Evolutionary conservation across 2,888 invertebrate species (phyloP), one percentile per base, ranked within the genome.

Genomic region (Volucella bombylans): DNA sequence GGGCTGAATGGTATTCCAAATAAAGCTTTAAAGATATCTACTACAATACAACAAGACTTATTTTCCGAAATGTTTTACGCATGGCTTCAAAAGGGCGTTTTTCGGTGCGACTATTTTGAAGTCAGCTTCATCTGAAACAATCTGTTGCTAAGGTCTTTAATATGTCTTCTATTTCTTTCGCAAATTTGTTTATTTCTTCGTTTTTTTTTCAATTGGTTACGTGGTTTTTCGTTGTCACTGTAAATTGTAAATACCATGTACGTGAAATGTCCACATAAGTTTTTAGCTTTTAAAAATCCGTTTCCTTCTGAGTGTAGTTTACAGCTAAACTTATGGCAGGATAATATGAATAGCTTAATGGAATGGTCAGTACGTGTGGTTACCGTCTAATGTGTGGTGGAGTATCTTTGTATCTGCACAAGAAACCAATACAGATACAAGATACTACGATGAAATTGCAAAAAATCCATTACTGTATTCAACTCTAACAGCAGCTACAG

Each of bases 291-390:
- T 79, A 74, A 83, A 79, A 83, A 83, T 83, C 83, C 79, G 59
- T 79, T 83, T 79, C 79, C 83, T 83, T 61, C 47, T 23, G 18
- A 31, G 65, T 74, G 79, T 73, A 83, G 83, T 83, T 83, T 83
- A 79, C 83, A 74, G 68, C 47, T 49, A 73, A 72, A 69, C 78
- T 69, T 79, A 82, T 82, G 79, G 78, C 73, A 82, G 73, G 78
- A 82, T 82, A 73, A 73, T 82, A 82, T 79, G 82, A 82, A 82
- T 79, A 82, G 82, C 82, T 82, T 79, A 82, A 82, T 82, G 82
- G 79, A 82, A 82, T 78, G 79, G 79, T 73, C 82, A 79, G 79
- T 73, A 82, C 82, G 79, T 82, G 82, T 69, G 78, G 67, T 67
- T 39, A 64, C 67, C 82, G 78, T 78, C 62, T 50, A 50, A 23